Evolutionary conservation across 1,140 invertebrate species (phyloP), one percentile per base, ranked within the genome.

Genomic region (Drosophila virilis): DNA sequence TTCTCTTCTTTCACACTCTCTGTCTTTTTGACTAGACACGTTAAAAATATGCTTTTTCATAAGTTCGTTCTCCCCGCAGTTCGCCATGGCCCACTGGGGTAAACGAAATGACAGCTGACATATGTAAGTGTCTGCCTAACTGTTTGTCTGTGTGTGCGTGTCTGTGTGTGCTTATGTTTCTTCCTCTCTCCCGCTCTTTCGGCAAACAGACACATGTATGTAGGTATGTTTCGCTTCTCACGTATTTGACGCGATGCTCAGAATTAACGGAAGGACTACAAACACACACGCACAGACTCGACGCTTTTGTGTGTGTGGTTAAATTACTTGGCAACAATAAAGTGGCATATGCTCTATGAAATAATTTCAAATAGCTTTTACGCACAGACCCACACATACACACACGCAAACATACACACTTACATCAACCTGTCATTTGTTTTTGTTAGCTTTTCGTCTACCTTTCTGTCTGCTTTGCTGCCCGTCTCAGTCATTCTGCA

Each of bases 251-350:
- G 62, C 48, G 42, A 54, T 42, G 59, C 78, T 77, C 37, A 43
- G 73, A 64, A 77, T 64, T 67, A 77, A 81, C 78, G 71, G 76
- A 80, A 62, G 40, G 35, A 62, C 17, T 38, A 45, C 40, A 13
- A 2, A 35, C 12, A 10, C 13, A 17, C 38, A 46, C 51, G 33
- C 55, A 45, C 51, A 51, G 54, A 54, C 40, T 57, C 67, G 32
- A 10, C 28, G 35, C 60, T 72, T 32, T 45, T 58, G 54, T 80
- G 57, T 80, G 57, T 74, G 69, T 66, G 81, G 85, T 90, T 90
- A 85, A 89, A 90, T 90, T 89, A 90, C 80, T 90, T 81, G 85
- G 78, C 80, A 85, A 90, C 85, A 90, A 90, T 90, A 90, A 90
- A 90, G 85, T 90, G 85, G 78, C 80, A 75, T 73, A 38, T 62